Conservation (phyloP, 2,113 vertebrate genomes). For the Xiphophorus maculatus region DNA sequence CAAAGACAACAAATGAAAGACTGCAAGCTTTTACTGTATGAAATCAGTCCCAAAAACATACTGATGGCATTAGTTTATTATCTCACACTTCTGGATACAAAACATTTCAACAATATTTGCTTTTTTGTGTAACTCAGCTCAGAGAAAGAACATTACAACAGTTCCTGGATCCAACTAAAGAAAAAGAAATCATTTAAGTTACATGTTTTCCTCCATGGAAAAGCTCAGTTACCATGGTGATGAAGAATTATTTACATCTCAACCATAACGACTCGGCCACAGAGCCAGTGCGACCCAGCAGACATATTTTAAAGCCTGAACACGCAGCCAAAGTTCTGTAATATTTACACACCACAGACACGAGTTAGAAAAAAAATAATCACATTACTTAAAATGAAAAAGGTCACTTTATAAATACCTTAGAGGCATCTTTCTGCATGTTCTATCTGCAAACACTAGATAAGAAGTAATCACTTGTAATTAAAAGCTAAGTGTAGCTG, state of each 20-base stretch:
- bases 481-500: conserved; percentile 7
- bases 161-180: conserved; percentile 52
- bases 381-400: conserved; percentile 23
- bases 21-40: conserved; percentile 9
- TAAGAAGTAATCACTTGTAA: conserved; percentile 17
- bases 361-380: conserved; percentile 6
- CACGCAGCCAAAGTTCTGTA: conserved; percentile 58
- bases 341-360: conserved; percentile 73
- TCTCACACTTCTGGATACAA: conserved; percentile 58
- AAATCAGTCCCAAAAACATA: conserved; percentile 56
- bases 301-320: conserved; percentile 67
- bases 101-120: conserved; percentile 56
- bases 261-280: conserved; percentile 62
- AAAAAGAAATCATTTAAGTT: conserved; percentile 65
- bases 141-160: conserved; percentile 49
- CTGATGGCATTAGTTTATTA: conserved; percentile 29
- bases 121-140: conserved; percentile 59
- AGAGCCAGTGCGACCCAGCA: conserved; percentile 74
- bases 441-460: conserved; percentile 2
- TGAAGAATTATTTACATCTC: conserved; percentile 78
- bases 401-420: conserved; percentile 27
- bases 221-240: conserved; percentile 60
- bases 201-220: conserved; percentile 65
- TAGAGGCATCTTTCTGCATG: conserved; percentile 19
- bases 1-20: neutral